Base-by-base conservation (phyloP, 2,113 vertebrate genomes). In the Pogonocichla stellata region DNA sequence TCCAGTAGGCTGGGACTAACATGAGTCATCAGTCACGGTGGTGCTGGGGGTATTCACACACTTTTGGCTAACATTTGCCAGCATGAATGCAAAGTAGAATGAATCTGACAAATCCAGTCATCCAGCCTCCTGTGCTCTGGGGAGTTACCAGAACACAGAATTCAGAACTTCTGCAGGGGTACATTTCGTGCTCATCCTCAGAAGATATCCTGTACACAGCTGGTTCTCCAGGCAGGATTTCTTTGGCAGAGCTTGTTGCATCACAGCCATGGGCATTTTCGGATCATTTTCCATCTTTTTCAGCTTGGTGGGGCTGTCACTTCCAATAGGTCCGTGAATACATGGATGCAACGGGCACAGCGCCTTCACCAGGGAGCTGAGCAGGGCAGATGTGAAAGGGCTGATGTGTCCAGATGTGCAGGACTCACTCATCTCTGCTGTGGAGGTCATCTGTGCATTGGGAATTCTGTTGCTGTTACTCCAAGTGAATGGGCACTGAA, bases 21-120 rank as follows among this genome's bases (percentile, higher is more conserved):
- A 8, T 94, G 95, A 97, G 72, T 96, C 96, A 97, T 86, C 94
- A 93, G 79, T 50, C 75, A 78, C 31, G 29, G 86, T 29, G 54
- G 60, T 56, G 88, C 92, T 80, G 78, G 67, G n/a, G 31, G 78
- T 51, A 94, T 92, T 90, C 93, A 47, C 69, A 80, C 47, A 43
- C 38, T 80, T 96, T 60, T 86, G 75, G 93, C 42, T 51, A 73
- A 80, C 58, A 48, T 83, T 93, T 92, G 67, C 60, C 80, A 66
- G 67, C 67, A 17, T 2, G 29, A 93, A 88, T 93, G 83, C 77
- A 92, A 94, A 88, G 56, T 28, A 88, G 75, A 82, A 54, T 25
- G 33, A 57, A 54, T 42, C 71, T 90, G 86, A 66, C 64, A 94
- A 77, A 92, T 12, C 33, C 92, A 86, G 72, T 43, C 86, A 78